Evolutionary conservation across 2,797 vertebrate species (phyloP), one percentile per base, ranked within the genome.

Genomic region (Leptoclinus maculatus): DNA sequence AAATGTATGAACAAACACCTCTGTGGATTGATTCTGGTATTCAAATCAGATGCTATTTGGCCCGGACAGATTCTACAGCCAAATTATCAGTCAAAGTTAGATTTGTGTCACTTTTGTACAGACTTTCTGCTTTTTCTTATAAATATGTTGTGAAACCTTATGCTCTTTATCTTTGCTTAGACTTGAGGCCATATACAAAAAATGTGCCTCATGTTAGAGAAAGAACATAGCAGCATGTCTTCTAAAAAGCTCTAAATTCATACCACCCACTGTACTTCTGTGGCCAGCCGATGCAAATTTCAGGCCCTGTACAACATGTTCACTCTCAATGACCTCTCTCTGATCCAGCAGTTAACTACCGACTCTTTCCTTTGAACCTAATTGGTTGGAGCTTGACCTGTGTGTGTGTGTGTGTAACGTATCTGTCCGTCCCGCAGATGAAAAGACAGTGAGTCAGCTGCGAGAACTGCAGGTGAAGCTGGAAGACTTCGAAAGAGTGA

Each of bases 401-500:
- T 68, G 21, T 47, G 62, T 29, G 27, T 29, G 27, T 34, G 32
- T 34, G 32, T 34, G 32, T 34, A 7, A 34, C 32, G 32, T 34
- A 7, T 34, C 32, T 34, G 32, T 89, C 6, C n/a, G 1, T 76
- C 63, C 25, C 25, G 14, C 83, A 99, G 98, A 98, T 96, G 97
- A 98, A 85, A 98, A 97, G 92, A 94, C 97, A 21, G 96, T 97
- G 90, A 93, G 92, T 84, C 95, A 96, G 86, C 96, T 99, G 64
- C 94, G 94, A 89, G 97, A 96, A 69, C 94, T 99, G 70, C 98
- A 99, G 89, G 96, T 98, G 95, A 98, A 97, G 89, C 95, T 95
- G 2, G 97, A 98, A 77, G 98, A 99, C 92, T 99, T 99, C 56
- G 97, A 99, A 60, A 96, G 95, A 85, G 96, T 99, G 76, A 99